Evolutionary conservation across 1,140 invertebrate species (phyloP).

Genomic region (Protaetia brevitarsis): DNA sequence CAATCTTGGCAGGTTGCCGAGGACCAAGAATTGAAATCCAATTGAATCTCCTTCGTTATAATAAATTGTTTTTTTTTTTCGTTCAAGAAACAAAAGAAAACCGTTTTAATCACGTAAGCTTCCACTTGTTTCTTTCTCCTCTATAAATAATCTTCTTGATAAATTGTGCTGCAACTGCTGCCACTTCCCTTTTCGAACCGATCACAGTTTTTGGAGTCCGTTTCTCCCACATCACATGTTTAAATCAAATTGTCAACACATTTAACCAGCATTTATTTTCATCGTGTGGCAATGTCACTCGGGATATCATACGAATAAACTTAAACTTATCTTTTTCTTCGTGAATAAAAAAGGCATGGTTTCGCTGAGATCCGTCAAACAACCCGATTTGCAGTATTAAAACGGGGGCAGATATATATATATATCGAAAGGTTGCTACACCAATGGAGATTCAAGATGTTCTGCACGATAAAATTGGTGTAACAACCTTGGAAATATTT

Average conservation of each 20-base stretch:
- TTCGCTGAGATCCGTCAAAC: not conserved
- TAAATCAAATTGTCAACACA: conserved; percentile 18
- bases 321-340: conserved; percentile 22
- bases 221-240: conserved; percentile 1
- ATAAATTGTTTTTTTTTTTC: too few species aligned
- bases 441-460: conserved; percentile 22
- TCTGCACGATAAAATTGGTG: not conserved
- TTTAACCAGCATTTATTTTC: conserved; percentile 13
- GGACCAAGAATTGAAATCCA: not conserved
- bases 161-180: too few species aligned
- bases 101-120: not conserved
- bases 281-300: conserved; percentile 20
- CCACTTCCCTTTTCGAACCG: not conserved
- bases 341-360: not conserved
- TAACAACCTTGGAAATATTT: not conserved
- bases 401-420: not conserved
- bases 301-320: conserved; percentile 17
- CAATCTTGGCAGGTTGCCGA: not conserved
- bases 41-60: conserved; percentile 10
- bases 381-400: too few species aligned
- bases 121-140: not conserved
- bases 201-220: conserved; percentile 6
- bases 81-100: not conserved
- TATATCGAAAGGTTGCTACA: not conserved
- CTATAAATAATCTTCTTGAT: not conserved